Percentiles rank a stretch among this genome's conserved stretches.
These are phyloP conservation scores for Melinopterus prodromus DNA, from an alignment of 2,888 invertebrate species.

Conservation along the genomic window DNA sequence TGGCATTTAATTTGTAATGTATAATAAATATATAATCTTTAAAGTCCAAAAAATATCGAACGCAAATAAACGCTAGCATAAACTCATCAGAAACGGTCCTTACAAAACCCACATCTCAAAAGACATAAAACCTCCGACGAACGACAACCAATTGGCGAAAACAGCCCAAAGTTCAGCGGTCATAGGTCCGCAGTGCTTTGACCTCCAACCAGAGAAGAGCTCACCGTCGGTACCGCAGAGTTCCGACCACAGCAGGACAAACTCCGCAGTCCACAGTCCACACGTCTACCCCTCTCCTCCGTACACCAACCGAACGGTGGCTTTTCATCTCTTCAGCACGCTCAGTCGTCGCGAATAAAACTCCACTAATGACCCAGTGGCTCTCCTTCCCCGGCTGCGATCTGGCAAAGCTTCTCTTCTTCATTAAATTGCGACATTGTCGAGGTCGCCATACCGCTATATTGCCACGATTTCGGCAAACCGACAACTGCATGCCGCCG, in stretches of 20 bases:
- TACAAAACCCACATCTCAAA: background rate
- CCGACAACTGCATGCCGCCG: no score
- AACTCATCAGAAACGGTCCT: background rate
- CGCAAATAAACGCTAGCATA: no score
- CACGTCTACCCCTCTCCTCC: slow-evolving; percentile 14
- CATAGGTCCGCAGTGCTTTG: slow-evolving; percentile 50
- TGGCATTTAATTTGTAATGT: no score
- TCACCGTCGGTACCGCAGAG: slow-evolving; percentile 16
- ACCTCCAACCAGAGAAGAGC: slow-evolving; percentile 39
- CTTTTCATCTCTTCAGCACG: slow-evolving; percentile 6
- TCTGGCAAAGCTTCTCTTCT: background rate
- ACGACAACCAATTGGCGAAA: background rate
- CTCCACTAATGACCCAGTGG: slow-evolving; percentile 32
- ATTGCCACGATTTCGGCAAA: no score
- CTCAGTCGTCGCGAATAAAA: background rate
- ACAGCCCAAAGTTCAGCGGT: slow-evolving; percentile 38
- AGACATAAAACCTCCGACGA: background rate
- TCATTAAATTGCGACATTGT: background rate
- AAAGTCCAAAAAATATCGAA: no score
- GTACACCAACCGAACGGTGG: background rate
- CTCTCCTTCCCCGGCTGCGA: background rate
- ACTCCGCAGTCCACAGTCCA: background rate
- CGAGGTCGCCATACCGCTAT: no score
- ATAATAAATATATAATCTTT: no score
- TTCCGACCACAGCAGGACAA: slow-evolving; percentile 35